A percentile compares a stretch with the other conserved stretches of the same genome.
These are phyloP conservation scores for Frankliniella intonsa DNA, from an alignment of 2,888 invertebrate genomes.

Conservation along the genomic window DNA sequence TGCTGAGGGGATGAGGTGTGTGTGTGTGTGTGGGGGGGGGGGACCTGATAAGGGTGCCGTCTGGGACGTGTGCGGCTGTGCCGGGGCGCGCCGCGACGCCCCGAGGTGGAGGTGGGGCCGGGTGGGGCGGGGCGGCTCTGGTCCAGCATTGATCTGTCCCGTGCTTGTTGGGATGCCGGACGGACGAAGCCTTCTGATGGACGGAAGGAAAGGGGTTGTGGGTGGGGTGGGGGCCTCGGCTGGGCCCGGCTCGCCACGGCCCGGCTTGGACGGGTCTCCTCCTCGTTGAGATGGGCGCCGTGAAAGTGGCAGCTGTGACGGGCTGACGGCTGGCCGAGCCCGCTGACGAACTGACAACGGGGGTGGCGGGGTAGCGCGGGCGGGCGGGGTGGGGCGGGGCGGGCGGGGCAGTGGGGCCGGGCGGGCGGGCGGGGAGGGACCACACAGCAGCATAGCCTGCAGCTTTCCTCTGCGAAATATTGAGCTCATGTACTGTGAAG, in stretches of 20 bases:
- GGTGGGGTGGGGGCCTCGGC: background rate
- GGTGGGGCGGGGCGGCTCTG: conserved; percentile 33
- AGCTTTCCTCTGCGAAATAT: too few relatives aligned
- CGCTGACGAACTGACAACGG: background rate
- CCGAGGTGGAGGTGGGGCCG: conserved; percentile 32
- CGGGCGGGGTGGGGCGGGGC: background rate
- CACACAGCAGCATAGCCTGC: background rate
- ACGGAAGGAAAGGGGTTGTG: background rate
- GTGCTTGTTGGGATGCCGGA: conserved; percentile 16
- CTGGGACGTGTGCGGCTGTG: background rate
- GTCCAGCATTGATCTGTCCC: conserved; percentile 20
- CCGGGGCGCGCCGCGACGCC: too few relatives aligned
- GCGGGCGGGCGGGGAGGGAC: background rate
- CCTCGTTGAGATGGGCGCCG: conserved; percentile 5
- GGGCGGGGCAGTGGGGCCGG: background rate
- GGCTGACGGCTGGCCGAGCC: background rate
- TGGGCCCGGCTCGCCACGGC: background rate
- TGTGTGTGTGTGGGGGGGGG: background rate
- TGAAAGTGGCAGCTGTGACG: conserved; percentile 24
- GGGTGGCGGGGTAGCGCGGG: background rate
- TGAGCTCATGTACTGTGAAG: too few relatives aligned
- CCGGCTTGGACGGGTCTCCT: background rate
- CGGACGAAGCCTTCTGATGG: background rate
- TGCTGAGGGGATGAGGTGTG: background rate
- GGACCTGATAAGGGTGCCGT: background rate